Percentiles rank a stretch among this genome's conserved stretches.
Evolutionary conservation across 1,140 invertebrate species (phyloP).

Genomic region (Zaprionus inermis): DNA sequence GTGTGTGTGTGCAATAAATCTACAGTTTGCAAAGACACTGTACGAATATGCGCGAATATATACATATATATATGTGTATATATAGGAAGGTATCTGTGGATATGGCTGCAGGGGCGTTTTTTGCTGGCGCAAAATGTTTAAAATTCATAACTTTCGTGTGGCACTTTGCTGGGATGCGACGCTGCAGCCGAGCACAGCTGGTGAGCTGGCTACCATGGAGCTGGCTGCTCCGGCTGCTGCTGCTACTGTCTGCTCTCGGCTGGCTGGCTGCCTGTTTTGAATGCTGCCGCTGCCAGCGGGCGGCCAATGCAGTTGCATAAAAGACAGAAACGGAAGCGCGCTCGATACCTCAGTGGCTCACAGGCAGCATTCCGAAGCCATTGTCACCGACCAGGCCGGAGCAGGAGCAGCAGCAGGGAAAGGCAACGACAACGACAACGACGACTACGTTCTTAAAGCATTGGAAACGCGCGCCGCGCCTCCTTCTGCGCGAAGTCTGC

Average conservation of each 20-base stretch:
- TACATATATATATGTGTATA: constrained; percentile 11
- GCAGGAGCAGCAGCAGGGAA: neutral
- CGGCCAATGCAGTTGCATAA: constrained; percentile 80
- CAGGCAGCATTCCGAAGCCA: constrained; percentile 20
- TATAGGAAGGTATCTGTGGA: constrained; percentile 47
- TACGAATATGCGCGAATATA: constrained; percentile 41
- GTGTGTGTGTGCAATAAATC: constrained; percentile 61
- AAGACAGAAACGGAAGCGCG: constrained; percentile 75
- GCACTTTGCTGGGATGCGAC: constrained; percentile 58
- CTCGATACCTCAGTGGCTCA: constrained; percentile 52
- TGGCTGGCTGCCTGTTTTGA: constrained; percentile 73
- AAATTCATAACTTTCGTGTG: constrained; percentile 79
- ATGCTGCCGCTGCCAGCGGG: constrained; percentile 76
- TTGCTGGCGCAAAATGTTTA: constrained; percentile 73
- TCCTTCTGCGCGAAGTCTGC: neutral
- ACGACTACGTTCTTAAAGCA: constrained; percentile 28
- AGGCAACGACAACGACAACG: neutral
- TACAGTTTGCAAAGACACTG: constrained; percentile 63
- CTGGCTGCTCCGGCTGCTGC: neutral
- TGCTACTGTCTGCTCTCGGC: constrained; percentile 13
- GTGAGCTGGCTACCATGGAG: constrained; percentile 45
- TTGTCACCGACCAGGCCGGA: constrained; percentile 28
- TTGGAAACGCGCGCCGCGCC: neutral
- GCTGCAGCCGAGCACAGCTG: constrained; percentile 70
- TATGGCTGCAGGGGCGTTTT: constrained; percentile 67